Evolutionary conservation across 1,140 invertebrate genomes (phyloP).

Genomic region (Hyles vespertilio): DNA sequence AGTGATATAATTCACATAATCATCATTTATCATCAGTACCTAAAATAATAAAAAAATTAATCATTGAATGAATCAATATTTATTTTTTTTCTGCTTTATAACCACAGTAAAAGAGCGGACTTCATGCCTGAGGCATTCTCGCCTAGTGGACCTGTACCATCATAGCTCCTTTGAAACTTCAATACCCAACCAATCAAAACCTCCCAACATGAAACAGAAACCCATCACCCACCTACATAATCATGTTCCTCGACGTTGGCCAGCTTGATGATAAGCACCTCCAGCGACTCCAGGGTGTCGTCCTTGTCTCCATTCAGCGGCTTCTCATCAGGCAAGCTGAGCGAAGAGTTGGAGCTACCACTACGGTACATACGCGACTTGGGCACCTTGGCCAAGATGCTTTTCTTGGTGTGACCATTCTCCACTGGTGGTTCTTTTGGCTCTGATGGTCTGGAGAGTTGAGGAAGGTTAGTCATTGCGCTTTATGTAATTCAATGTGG

Average conservation of each 20-base stretch:
- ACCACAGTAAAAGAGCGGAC: too few relatives aligned
- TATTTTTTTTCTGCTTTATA: too few relatives aligned
- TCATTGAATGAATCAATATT: too few relatives aligned
- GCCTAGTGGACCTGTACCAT: too few relatives aligned
- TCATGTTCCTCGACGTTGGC: slow-evolving; percentile 57
- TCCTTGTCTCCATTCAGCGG: slow-evolving; percentile 23
- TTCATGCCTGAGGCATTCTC: too few relatives aligned
- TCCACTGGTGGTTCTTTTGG: slow-evolving; percentile 42
- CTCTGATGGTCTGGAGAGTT: slow-evolving; percentile 21
- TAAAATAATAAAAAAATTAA: too few relatives aligned
- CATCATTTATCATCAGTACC: too few relatives aligned
- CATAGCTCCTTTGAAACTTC: too few relatives aligned
- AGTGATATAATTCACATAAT: too few relatives aligned
- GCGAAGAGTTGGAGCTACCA: slow-evolving; percentile 32
- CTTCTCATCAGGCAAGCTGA: slow-evolving; percentile 31
- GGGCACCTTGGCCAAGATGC: slow-evolving; percentile 54
- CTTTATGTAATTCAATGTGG: too few relatives aligned
- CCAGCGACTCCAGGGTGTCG: slow-evolving; percentile 27
- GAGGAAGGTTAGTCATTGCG: too few relatives aligned
- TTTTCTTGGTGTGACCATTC: slow-evolving; percentile 44
- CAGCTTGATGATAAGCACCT: slow-evolving; percentile 68
- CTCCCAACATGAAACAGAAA: too few relatives aligned
- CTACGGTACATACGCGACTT: slow-evolving; percentile 45
- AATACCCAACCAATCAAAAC: background rate
- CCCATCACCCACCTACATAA: slow-evolving; percentile 53